Evolutionary conservation across 2,113 vertebrate genomes (phyloP).

Genomic region (Salvator merianae): DNA sequence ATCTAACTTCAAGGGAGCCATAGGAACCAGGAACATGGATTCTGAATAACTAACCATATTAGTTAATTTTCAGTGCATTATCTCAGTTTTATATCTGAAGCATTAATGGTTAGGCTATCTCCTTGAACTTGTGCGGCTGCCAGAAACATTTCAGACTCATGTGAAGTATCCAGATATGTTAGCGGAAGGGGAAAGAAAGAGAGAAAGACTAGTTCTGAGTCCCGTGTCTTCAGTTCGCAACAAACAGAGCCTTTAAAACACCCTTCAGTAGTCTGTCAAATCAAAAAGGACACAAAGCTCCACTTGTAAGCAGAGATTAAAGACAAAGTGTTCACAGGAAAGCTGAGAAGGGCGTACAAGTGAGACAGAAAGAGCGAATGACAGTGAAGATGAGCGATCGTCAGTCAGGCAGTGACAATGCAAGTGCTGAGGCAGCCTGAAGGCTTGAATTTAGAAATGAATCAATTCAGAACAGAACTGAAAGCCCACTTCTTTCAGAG

Average conservation of each 20-base stretch:
- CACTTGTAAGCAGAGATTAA: not conserved
- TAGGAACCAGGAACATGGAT: not conserved
- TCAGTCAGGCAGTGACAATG: not conserved
- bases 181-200: not conserved
- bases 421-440: not conserved
- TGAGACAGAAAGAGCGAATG: not conserved
- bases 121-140: not conserved
- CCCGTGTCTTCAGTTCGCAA: not conserved
- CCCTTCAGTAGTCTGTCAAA: not conserved
- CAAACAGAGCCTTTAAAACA: not conserved
- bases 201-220: not conserved
- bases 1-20: not conserved
- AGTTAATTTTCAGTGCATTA: not conserved
- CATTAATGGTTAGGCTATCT: not conserved
- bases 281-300: not conserved
- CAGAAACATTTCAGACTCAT: not conserved
- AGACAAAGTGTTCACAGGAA: slow-evolving; percentile 3
- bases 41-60: not conserved
- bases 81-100: not conserved
- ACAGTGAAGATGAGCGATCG: not conserved
- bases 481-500: slow-evolving; percentile 8
- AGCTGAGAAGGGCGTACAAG: not conserved
- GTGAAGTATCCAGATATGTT: not conserved
- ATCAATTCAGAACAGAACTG: slow-evolving; percentile 3
- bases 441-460: slow-evolving; percentile 4